Base-by-base conservation (phyloP, 2,797 vertebrate genomes). In the Epinephelus malabaricus region DNA sequence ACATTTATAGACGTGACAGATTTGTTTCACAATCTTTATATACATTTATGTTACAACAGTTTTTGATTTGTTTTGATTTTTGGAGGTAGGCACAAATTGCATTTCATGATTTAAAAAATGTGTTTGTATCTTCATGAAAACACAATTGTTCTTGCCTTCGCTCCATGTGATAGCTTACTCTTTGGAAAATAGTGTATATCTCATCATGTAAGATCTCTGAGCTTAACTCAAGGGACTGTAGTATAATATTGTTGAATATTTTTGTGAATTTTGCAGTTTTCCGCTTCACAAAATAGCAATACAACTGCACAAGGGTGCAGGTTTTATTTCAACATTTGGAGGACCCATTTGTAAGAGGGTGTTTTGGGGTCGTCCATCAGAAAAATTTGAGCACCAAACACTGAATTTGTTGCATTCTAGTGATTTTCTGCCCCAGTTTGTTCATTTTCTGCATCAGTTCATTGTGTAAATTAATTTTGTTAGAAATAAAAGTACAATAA, bases 1-100 rank as follows among this genome's bases (percentile, higher is more conserved):
- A 73, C 51, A 80, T 53, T 62, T 59, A 82, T 21, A 65, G 1
- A 65, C 21, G 30, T 74, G 18, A 69, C 38, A 76, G 43, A 66
- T 21, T 7, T 50, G 63, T 58, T 56, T 69, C 14, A 79, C 50
- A 47, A 11, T 59, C 3, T 81, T 76, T 65, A 45, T 51, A 55
- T 12, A 4, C 14, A 59, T 0, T 12, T 6, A 61, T 15, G 13
- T 73, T 53, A 64, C 7, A 68, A 18, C 21, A 61, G 53, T 23
- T 54, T 71, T 59, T 30, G 27, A 30, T 30, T 30, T 30, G 27
- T 30, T 30, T 30, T 30, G 27, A 30, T 30, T 30, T 51, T 12
- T 49, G 4, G 2, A 23, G 5, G 6, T 30, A 50, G 17, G 2
- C 14, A 54, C 5, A 25, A 63, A 3, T 53, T 69, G 25, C 18